Evolutionary conservation across 2,113 vertebrate species (phyloP), one percentile per base, ranked within the genome.

Genomic region (Pseudois nayaur): DNA sequence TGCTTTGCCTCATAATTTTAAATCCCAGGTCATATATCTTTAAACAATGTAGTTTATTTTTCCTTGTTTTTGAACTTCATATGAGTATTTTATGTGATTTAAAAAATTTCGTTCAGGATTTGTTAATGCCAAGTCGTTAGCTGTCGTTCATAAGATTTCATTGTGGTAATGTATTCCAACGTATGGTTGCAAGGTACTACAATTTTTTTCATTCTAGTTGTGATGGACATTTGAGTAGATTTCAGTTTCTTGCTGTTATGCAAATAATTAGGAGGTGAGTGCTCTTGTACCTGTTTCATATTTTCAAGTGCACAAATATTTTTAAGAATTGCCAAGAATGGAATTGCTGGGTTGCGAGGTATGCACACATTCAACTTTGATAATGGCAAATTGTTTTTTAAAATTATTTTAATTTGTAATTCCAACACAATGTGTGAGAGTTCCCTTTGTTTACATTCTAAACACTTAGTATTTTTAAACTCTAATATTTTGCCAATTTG

Each of bases 1-100:
- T 97, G 48, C n/a, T 82, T 98, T 89, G 15, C 55, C 79, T 96
- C 33, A 8, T 96, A 87, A 83, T 94, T 96, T 84, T 43, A 95
- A 95, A 95, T 71, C 76, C 71, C 6, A 86, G 40, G 19, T 40
- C 48, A 27, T 55, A 62, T 45, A 82, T 45, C 8, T 40, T 90
- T 87, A 87, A 92, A 89, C 13, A 59, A 16, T 87, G 71, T 55
- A 96, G 64, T 83, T 74, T 81, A 81, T 13, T 48, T 87, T 89
- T 94, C 4, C 21, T 95, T 89, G 31, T 87, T 95, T 96, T 95
- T 86, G 78, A 91, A 85, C 48, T 82, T 92, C 6, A n/a, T 79
- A 8, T 43, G 15, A 60, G 19, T 79, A 74, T 88, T 94, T 96
- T 94, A 94, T 87, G 17, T 95, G 45, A 90, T 91, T 86, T 88